phyloP scores from a whole-genome alignment of 2,888 invertebrate species.

The Nezara viridula region DNA sequence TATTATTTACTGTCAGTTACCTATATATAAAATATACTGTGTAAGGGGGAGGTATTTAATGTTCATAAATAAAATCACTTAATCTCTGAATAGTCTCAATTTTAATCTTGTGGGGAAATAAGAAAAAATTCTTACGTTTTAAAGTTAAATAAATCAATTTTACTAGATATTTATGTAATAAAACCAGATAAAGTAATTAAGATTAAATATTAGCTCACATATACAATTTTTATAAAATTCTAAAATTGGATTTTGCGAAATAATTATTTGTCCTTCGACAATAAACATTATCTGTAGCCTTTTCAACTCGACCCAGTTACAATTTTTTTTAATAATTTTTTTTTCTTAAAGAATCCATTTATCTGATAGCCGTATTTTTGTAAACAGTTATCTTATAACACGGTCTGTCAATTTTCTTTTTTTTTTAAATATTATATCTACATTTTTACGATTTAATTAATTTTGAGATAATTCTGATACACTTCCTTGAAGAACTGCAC shows the following conservation, averaged over 20 bases:
- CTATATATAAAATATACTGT: no score
- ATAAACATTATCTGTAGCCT: constrained; percentile 24
- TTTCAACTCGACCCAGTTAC: constrained; percentile 44
- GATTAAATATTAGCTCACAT: neutral
- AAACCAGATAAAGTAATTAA: no score
- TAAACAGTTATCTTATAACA: constrained; percentile 26
- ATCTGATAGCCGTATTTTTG: constrained; percentile 40
- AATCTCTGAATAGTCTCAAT: no score
- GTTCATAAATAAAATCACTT: no score
- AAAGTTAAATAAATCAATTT: no score
- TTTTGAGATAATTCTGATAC: neutral
- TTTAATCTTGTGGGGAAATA: no score
- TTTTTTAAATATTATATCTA: neutral
- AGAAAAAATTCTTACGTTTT: no score
- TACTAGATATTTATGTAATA: no score
- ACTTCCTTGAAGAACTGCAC: constrained; percentile 13
- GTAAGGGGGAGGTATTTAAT: no score
- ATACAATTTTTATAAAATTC: neutral
- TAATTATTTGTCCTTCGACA: neutral
- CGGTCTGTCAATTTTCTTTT: neutral
- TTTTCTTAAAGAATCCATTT: constrained; percentile 2
- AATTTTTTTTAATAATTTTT: constrained; percentile 24
- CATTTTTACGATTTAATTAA: constrained; percentile 32
- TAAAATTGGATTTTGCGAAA: constrained; percentile 20
- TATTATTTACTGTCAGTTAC: no score